A percentile compares a stretch with the other conserved stretches of the same genome.
These are phyloP conservation scores for Brenthis hecate DNA, from an alignment of 2,888 invertebrate species.

Conservation along the genomic window DNA sequence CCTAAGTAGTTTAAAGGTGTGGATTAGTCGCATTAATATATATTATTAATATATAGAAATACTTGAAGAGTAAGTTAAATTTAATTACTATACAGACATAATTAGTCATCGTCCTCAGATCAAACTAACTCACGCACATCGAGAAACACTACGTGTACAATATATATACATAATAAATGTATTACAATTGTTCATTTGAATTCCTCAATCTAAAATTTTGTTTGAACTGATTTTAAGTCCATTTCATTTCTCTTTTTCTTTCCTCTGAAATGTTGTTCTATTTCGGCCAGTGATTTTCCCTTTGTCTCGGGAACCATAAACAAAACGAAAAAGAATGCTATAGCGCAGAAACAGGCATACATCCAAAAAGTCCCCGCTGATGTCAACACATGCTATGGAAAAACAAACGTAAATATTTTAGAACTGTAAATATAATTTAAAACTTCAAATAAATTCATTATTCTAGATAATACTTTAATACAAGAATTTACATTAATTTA, in stretches of 20 bases:
- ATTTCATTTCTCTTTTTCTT: constrained; percentile 52
- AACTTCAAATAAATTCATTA: constrained; percentile 1
- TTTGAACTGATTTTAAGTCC: constrained; percentile 50
- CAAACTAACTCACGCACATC: no score
- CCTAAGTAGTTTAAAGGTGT: no score
- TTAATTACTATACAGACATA: no score
- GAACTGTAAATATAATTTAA: neutral
- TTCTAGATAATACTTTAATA: no score
- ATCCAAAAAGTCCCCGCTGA: constrained; percentile 82
- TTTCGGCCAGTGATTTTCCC: constrained; percentile 86
- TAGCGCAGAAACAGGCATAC: constrained; percentile 76
- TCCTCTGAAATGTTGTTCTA: constrained; percentile 78
- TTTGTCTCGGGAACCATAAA: constrained; percentile 86
- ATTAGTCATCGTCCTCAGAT: no score
- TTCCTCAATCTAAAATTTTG: constrained; percentile 37
- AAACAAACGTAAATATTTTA: neutral
- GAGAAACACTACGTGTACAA: no score
- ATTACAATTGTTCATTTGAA: no score
- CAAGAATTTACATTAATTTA: no score
- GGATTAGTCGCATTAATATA: no score
- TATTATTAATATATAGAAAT: no score
- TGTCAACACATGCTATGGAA: constrained; percentile 64
- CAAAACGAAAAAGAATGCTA: constrained; percentile 79
- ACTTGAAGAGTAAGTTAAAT: no score
- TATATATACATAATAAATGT: no score